A percentile compares a stretch with the other conserved stretches of the same genome.
Evolutionary conservation across 2,113 vertebrate genomes (phyloP).

Genomic region (Dascyllus trimaculatus): DNA sequence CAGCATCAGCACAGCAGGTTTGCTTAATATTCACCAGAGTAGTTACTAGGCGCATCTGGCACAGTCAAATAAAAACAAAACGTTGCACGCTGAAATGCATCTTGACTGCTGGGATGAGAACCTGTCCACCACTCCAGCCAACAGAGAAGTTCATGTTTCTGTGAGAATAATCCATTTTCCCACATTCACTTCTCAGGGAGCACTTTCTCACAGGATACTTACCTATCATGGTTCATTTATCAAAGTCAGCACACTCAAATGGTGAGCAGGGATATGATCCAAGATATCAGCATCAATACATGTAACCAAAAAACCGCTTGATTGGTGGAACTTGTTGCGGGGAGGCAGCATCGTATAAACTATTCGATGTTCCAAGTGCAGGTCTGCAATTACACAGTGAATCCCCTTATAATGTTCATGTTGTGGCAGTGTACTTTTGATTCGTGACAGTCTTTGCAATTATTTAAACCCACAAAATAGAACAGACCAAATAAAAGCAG

Average conservation of each 20-base stretch:
- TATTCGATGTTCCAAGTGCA: background rate
- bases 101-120: no score
- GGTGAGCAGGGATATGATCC: background rate
- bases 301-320: slow-evolving; percentile 1
- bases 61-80: background rate
- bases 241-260: background rate
- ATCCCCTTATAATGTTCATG: background rate
- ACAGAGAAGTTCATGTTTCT: no score
- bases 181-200: no score
- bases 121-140: no score
- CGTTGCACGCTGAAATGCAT: background rate
- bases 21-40: background rate
- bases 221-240: no score
- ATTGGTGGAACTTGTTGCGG: no score
- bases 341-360: background rate
- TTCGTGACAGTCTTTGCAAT: background rate
- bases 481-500: background rate
- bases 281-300: slow-evolving; percentile 7
- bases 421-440: background rate
- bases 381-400: background rate
- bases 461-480: background rate
- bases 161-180: no score
- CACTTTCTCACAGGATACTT: no score
- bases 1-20: background rate
- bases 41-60: no score